Evolutionary conservation across 2,888 invertebrate genomes (phyloP), one percentile per base, ranked within the genome.

Genomic region (Linnaemya tessellans): DNA sequence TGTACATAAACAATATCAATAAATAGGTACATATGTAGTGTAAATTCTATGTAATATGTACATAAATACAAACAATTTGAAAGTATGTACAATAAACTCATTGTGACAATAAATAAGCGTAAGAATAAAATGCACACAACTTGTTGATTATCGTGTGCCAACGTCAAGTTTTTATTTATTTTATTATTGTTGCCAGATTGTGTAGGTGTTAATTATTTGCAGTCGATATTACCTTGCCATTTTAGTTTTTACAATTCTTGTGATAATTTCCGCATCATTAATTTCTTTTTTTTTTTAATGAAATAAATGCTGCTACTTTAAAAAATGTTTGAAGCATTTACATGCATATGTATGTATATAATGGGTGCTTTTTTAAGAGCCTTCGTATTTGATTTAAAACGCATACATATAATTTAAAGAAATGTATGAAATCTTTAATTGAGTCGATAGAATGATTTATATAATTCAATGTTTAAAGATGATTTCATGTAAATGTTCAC

Each of bases 211-310:
- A 0, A 15, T 41, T 35, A 54, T 43, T 62, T 62, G 68, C 71
- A 71, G 60, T 20, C 20, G 68, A 74, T 70, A 46, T 80, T 74
- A 65, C 84, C 77, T 81, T 81, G 84, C 38, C 18, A 64, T 49
- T 73, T 73, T 56, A 11, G 7, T 79, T 54, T 22, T 41, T 54
- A 25, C n/a, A 71, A 30, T 70, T 64, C n/a, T 71, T 54, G 73
- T 35, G 10, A 22, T 62, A 18, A 82, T 82, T 85, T 82, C 78
- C 74, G 82, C 73, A 49, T 85, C 78, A 82, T 82, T 84, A 73
- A 64, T 65, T 77, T 67, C 35, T 30, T 25, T 30, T 60, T 41
- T 62, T 54, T 71, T 43, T 70, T 38, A 30, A 18, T 0, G 58
- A 73, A 73, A 11, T 9, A 68, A 75, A 77, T 43, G 41, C 64